Percentiles rank a stretch among this genome's conserved stretches.
Evolutionary conservation across 2,888 invertebrate genomes (phyloP).

Genomic region (Reticulitermes lucifugus): DNA sequence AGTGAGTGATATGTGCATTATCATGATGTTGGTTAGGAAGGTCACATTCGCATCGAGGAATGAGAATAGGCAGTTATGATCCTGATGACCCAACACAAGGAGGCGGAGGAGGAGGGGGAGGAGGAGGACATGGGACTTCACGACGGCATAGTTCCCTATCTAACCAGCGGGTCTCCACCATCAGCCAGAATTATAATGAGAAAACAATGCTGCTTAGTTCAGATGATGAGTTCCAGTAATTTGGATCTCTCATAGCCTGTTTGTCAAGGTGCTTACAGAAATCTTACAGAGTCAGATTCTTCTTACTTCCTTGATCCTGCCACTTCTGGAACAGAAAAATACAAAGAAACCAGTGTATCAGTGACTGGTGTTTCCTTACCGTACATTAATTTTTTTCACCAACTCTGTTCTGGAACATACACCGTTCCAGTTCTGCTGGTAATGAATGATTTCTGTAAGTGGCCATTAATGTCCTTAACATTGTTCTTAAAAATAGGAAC

Average conservation of each 20-base stretch:
- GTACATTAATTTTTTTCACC: neutral
- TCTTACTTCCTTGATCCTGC: neutral
- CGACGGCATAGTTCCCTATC: conserved; percentile 48
- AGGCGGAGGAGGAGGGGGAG: conserved; percentile 60
- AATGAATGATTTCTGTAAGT: neutral
- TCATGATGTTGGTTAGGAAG: conserved; percentile 61
- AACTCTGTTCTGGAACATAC: neutral
- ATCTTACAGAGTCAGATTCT: neutral
- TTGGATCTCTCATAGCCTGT: neutral
- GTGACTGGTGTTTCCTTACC: neutral
- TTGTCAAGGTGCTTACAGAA: neutral
- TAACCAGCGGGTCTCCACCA: conserved; percentile 79
- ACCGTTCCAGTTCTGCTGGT: neutral
- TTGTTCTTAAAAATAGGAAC: neutral
- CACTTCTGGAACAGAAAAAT: neutral
- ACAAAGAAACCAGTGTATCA: neutral
- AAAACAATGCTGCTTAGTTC: conserved; percentile 96
- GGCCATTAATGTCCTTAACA: neutral
- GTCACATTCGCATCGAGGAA: conserved; percentile 74
- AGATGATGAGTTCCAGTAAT: conserved; percentile 92
- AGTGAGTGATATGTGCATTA: neutral
- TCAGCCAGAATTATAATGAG: conserved; percentile 91
- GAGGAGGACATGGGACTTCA: conserved; percentile 47
- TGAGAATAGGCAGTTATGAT: conserved; percentile 75
- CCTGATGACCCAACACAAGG: conserved; percentile 73